These are phyloP conservation scores for Agriopis leucophaearia DNA, from an alignment of 2,888 invertebrate species.

Conservation along the genomic window DNA sequence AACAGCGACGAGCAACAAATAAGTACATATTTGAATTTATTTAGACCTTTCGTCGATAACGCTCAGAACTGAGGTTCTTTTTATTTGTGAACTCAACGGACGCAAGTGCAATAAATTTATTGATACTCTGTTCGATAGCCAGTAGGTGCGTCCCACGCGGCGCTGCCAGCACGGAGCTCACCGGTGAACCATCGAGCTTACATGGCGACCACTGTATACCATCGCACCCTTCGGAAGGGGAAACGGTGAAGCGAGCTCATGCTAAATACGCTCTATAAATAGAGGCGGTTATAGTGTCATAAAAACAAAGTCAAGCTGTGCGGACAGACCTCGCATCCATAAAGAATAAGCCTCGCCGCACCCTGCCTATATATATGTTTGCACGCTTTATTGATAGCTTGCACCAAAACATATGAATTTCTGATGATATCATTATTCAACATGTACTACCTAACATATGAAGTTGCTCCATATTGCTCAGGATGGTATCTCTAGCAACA, in stretches of 20 bases:
- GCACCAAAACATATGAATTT: too few species aligned
- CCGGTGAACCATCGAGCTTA: slow-evolving; percentile 60
- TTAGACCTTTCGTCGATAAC: slow-evolving; percentile 80
- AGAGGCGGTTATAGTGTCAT: slow-evolving; percentile 77
- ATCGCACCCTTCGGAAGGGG: slow-evolving; percentile 72
- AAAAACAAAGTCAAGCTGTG: slow-evolving; percentile 84
- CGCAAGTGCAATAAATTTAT: slow-evolving; percentile 81
- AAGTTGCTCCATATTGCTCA: too few species aligned
- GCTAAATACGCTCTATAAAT: slow-evolving; percentile 82
- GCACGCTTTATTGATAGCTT: slow-evolving; percentile 19
- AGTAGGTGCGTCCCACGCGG: slow-evolving; percentile 81
- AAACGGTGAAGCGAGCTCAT: slow-evolving; percentile 71
- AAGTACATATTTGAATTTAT: slow-evolving; percentile 80
- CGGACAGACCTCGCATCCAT: slow-evolving; percentile 68
- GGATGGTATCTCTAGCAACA: too few species aligned
- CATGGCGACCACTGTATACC: slow-evolving; percentile 48
- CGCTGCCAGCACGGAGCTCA: slow-evolving; percentile 62
- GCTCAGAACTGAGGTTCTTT: slow-evolving; percentile 72
- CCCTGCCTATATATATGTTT: slow-evolving; percentile 42
- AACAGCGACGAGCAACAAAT: slow-evolving; percentile 70
- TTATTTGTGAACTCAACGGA: slow-evolving; percentile 78
- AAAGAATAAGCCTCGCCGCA: slow-evolving; percentile 73
- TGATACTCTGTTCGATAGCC: slow-evolving; percentile 81
- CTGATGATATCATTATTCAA: too few species aligned
- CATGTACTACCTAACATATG: too few species aligned